A percentile compares a stretch with the other conserved stretches of the same genome.
Conservation (phyloP, 2,113 vertebrate genomes). For the Chionis minor region DNA sequence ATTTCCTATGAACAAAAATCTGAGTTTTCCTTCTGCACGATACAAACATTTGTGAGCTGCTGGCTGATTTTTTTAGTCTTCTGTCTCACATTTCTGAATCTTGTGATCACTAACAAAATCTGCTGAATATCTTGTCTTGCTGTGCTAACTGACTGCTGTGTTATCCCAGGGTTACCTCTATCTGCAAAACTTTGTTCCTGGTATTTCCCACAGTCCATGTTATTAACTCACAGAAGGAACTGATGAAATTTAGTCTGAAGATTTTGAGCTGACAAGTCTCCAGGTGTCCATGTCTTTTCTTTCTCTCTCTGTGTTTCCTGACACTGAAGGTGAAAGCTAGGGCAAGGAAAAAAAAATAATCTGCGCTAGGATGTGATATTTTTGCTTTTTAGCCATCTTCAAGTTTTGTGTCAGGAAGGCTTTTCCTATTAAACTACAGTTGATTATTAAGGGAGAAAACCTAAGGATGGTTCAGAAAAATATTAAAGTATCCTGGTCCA, state of each 20-base stretch:
- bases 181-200: background rate
- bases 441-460: background rate
- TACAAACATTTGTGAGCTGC: background rate
- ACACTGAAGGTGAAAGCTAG: background rate
- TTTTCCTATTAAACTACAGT: background rate
- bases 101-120: background rate
- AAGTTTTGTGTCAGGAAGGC: background rate
- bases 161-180: background rate
- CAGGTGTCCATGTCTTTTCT: background rate
- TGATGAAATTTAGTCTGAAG: conserved; percentile 20
- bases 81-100: background rate
- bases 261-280: conserved; percentile 9
- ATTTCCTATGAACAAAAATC: background rate
- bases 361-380: background rate
- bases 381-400: background rate
- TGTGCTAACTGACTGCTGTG: background rate
- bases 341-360: background rate
- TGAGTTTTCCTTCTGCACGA: background rate
- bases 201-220: conserved; percentile 1
- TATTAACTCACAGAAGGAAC: conserved; percentile 27
- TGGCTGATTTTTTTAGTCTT: background rate
- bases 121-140: background rate
- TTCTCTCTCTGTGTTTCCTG: background rate
- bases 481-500: background rate
- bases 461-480: background rate